These are phyloP conservation scores for Podocnemis expansa DNA, from an alignment of 2,113 vertebrate species.

Conservation along the genomic window DNA sequence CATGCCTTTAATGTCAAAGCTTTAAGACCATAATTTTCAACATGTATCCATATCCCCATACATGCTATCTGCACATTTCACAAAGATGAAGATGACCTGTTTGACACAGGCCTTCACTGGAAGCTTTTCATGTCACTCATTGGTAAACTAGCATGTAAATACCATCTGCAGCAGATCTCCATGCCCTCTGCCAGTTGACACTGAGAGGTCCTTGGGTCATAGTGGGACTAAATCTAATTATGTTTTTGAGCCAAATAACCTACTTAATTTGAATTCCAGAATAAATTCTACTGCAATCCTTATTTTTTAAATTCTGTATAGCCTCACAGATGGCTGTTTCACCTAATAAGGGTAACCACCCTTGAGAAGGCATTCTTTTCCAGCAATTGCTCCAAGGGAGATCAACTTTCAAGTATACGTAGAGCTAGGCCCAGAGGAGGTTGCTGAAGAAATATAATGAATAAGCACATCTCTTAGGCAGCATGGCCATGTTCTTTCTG, in stretches of 20 bases:
- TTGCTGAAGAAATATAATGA: background rate
- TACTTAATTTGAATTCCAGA: background rate
- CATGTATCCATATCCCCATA: no score
- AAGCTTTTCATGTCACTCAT: no score
- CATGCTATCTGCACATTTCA: no score
- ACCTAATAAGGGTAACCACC: background rate
- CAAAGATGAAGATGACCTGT: no score
- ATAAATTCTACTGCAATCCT: background rate
- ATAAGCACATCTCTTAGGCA: accelerated
- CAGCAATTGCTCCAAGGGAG: background rate
- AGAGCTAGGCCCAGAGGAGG: background rate
- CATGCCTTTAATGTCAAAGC: no score
- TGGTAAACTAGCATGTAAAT: no score
- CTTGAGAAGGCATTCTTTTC: background rate
- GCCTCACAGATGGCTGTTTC: background rate
- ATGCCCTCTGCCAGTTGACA: no score
- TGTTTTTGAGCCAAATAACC: background rate
- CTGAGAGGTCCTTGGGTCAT: no score
- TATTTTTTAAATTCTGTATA: background rate
- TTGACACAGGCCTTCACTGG: no score
- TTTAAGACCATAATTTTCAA: no score
- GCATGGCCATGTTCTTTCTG: accelerated
- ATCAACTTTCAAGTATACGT: background rate
- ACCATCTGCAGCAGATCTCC: no score
- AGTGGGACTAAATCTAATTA: background rate